Evolutionary conservation across 2,888 invertebrate genomes (phyloP), one percentile per base, ranked within the genome.

Genomic region (Pristionchus arcanus): DNA sequence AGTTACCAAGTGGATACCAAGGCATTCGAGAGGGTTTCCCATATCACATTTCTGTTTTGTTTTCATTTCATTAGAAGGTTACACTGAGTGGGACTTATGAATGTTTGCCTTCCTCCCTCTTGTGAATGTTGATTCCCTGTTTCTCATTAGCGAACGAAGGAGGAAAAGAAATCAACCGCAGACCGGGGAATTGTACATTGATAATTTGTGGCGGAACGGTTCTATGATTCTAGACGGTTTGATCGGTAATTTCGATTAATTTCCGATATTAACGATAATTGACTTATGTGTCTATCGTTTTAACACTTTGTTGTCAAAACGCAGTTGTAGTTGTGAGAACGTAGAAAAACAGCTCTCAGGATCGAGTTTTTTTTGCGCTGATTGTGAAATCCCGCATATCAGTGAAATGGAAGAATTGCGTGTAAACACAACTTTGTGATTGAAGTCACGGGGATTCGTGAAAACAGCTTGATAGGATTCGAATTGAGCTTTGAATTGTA

Each of bases 71-170:
- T 63, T 63, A 63, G 63, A 59, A 59, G 63, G 63, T 63, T n/a
- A 63, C 63, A 63, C 63, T 63, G 25, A 63, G 63, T 63, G 63
- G 63, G 63, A 63, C 63, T 63, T 63, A 63, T 63, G 63, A 63
- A 63, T 63, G n/a, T 63, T 63, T 63, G 63, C 25, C 63, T 21
- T 63, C 63, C 63, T 21, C n/a, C 42, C 42, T 49, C n/a, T 63
- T n/a, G 7, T 63, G 63, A 63, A 63, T 63, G 21, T 63, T 63
- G 63, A 63, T 63, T 63, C n/a, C 63, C 63, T n/a, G 63, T n/a
- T 63, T 63, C 25, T 63, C 63, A 63, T 63, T 63, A 63, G 63
- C 25, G 63, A 63, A 25, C 5, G 55, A 21, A 19, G 21, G 63
- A 25, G 59, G 59, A 63, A 25, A 63, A 59, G 59, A 7, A 63